Evolutionary conservation across 2,797 vertebrate genomes (phyloP), one percentile per base, ranked within the genome.

Genomic region (Glyptemys insculpta): DNA sequence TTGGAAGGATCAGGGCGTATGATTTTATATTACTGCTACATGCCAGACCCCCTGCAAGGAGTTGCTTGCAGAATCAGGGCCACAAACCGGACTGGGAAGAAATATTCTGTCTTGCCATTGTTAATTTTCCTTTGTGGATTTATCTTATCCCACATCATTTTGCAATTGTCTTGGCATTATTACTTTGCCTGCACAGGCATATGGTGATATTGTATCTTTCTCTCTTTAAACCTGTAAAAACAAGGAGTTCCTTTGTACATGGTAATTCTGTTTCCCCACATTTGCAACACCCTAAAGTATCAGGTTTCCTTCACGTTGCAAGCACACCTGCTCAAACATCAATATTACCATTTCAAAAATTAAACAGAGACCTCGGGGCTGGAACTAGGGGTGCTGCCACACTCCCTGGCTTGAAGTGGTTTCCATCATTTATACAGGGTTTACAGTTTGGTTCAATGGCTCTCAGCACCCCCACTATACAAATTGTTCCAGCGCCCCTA

Each of bases 131-230:
- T 72, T 23, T 41, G 68, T 72, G 37, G 37, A 72, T 72, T 72
- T 72, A 12, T 41, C 37, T 37, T 41, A 72, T 21, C 18, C 34
- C 37, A 34, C 59, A 34, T 21, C 25, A 72, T 79, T 87, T 49
- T 83, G 62, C 84, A 85, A 78, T 82, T 79, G 87, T 68, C 79
- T 86, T 85, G 90, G 91, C 91, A 65, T n/a, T 47, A 47, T n/a
- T 80, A 2, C 50, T 91, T 78, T 86, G 14, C 50, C 57, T 62
- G 23, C 85, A 72, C 86, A 78, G 57, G 59, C 65, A 14, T 23
- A 4, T 8, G 27, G n/a, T 37, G 53, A 41, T 41, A 81, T 79
- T 78, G 52, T 72, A 4, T 47, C 81, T 49, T 11, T 88, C 52
- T 25, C 68, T 93, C 44, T 50, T 5, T 8, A 25, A 37, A 59